Percentiles rank a stretch among this genome's conserved stretches.
Conservation (phyloP, 2,888 invertebrate species). For the Ariolimax columbianus region DNA sequence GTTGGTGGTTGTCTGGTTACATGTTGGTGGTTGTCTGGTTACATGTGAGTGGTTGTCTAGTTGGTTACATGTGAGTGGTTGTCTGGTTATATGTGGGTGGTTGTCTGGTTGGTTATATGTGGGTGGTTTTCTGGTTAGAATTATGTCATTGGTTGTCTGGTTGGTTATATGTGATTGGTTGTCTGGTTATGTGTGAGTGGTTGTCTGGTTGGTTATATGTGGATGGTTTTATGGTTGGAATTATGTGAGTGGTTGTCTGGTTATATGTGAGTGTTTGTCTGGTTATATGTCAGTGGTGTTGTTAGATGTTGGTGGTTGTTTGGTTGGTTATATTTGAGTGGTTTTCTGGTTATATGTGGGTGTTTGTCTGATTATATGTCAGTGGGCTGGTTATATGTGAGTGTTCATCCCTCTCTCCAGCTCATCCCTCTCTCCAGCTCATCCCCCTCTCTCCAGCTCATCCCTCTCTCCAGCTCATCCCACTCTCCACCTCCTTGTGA, state of each 20-base stretch:
- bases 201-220: neutral
- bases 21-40: too few relatives aligned
- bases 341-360: too few relatives aligned
- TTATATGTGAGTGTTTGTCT: too few relatives aligned
- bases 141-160: too few relatives aligned
- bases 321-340: neutral
- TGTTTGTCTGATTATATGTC: too few relatives aligned
- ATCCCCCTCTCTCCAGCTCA: neutral
- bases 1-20: too few relatives aligned
- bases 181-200: conserved; percentile 66
- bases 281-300: conserved; percentile 80
- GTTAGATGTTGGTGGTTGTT: conserved; percentile 67
- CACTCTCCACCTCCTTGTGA: too few relatives aligned
- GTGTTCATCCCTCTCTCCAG: too few relatives aligned
- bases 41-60: neutral
- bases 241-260: too few relatives aligned
- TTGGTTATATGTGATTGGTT: neutral
- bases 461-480: neutral
- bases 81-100: conserved; percentile 70
- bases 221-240: too few relatives aligned
- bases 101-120: neutral
- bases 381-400: neutral
- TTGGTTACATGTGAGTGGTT: too few relatives aligned
- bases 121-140: too few relatives aligned
- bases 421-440: neutral